Evolutionary conservation across 2,888 invertebrate species (phyloP).

Genomic region (Microplitis deprimator): DNA sequence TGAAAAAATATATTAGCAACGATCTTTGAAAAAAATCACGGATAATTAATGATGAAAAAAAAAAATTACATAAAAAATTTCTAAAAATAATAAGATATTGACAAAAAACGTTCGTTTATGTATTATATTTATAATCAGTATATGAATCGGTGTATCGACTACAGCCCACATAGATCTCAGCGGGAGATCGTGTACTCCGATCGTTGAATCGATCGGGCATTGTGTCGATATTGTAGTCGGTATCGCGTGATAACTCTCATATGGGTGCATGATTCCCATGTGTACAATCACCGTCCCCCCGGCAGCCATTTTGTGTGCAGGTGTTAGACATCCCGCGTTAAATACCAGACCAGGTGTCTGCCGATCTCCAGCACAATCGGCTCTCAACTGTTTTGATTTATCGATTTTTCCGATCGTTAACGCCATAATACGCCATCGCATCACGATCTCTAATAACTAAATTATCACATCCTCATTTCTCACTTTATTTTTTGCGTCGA

Average conservation of each 20-base stretch:
- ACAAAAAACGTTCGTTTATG: too few relatives aligned
- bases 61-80: background rate
- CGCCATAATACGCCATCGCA: background rate
- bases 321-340: background rate
- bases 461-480: background rate
- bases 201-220: constrained; percentile 60
- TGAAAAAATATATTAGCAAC: too few relatives aligned
- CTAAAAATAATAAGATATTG: background rate
- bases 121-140: too few relatives aligned
- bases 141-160: constrained; percentile 38
- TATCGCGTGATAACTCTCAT: constrained; percentile 40
- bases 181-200: constrained; percentile 67
- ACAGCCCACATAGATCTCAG: constrained; percentile 66
- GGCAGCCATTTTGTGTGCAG: background rate
- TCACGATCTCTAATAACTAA: background rate
- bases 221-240: constrained; percentile 38
- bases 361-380: background rate
- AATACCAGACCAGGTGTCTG: background rate
- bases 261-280: background rate
- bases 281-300: background rate
- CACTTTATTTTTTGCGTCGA: background rate
- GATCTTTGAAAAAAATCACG: too few relatives aligned
- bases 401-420: background rate
- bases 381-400: background rate
- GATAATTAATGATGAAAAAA: too few relatives aligned